Evolutionary conservation across 2,113 vertebrate species (phyloP).

Genomic region (Corythornis vintsioides): DNA sequence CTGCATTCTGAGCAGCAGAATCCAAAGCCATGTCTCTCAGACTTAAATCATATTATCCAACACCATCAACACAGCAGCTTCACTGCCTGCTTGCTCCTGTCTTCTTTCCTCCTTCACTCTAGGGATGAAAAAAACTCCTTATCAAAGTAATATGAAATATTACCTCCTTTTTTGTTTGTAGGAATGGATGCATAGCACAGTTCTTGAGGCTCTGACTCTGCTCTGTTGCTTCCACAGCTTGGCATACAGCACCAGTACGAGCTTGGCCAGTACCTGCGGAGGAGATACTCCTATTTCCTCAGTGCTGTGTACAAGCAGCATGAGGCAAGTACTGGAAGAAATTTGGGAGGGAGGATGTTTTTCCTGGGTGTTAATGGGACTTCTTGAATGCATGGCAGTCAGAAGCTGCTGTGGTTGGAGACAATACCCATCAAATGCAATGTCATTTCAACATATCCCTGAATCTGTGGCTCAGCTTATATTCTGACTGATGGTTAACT

Average conservation of each 20-base stretch:
- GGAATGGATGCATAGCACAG: not conserved
- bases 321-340: constrained; percentile 71
- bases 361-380: not conserved
- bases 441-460: not conserved
- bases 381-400: not conserved
- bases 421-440: not conserved
- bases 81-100: not conserved
- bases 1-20: not conserved
- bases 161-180: not conserved
- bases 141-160: not conserved
- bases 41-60: not conserved
- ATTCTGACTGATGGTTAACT: not conserved
- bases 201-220: not conserved
- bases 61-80: not conserved
- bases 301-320: constrained; percentile 70
- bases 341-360: not conserved
- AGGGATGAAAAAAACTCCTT: not conserved
- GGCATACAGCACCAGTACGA: constrained; percentile 83
- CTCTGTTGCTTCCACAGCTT: constrained; percentile 71
- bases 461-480: not conserved
- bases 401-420: not conserved
- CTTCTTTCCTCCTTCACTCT: not conserved
- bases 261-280: constrained; percentile 78
- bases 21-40: not conserved
- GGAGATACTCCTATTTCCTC: constrained; percentile 79